Base-by-base conservation (phyloP, 2,888 invertebrate genomes). In the Anodontia alba region DNA sequence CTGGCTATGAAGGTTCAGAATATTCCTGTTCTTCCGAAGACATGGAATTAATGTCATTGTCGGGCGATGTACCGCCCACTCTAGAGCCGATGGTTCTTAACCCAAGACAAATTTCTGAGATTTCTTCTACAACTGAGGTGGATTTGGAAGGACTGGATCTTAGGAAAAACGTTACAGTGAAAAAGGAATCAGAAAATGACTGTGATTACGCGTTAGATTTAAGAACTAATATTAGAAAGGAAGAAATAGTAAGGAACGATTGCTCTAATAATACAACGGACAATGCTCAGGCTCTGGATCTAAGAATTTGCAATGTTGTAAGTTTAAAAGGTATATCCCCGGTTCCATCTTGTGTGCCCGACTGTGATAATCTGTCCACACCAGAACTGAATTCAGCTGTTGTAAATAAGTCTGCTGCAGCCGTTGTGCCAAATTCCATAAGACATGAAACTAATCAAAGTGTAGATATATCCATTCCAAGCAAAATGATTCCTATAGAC, bases 241-340 rank as follows among this genome's bases (percentile, higher is more conserved):
- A 33, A 10, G 7, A 57, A n/a, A n/a, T n/a, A n/a, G n/a, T n/a
- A n/a, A 57, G 5, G 23, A 26, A n/a, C 3, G 33, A 17, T 17
- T 62, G 33, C 33, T 62, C 62, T 33, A 31, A 8, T 31, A 33
- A 2, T 3, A 33, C 33, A 33, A 33, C 31, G 1, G 62, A 33
- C 23, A 20, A 3, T 26, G 20, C 17, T 12, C 26, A 29, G 15
- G 62, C 33, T 17, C 33, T 62, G 29, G 62, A 62, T 62, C 20
- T 62, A 33, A 62, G 62, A 62, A 62, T 62, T 33, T n/a, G 62
- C 33, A 62, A 62, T 23, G 33, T 62, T 62, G 33, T 62, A 17
- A 62, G 62, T 62, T 62, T 62, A 62, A 62, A 33, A n/a, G 33
- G 20, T 33, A 33, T 62, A 31, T 33, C 26, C 33, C 62, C 62